phyloP scores from a whole-genome alignment of 2,888 invertebrate genomes.

The Cryptops parisi region DNA sequence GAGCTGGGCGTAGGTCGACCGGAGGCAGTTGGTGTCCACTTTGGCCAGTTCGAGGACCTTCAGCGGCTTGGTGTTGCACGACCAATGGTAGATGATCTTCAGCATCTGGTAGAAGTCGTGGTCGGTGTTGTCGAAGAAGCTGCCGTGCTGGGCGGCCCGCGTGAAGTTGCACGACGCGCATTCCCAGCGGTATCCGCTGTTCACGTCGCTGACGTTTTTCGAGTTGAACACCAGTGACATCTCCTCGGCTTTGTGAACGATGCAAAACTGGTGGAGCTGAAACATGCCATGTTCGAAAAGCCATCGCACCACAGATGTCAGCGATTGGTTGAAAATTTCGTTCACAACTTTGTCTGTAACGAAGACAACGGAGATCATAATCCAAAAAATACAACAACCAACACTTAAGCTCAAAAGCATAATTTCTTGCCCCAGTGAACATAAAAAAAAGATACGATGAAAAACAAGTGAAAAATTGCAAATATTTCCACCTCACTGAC shows the following conservation, averaged over 20 bases:
- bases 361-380: too few relatives aligned
- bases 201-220: neutral
- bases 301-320: conserved; percentile 16
- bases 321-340: neutral
- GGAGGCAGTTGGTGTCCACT: conserved; percentile 12
- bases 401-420: neutral
- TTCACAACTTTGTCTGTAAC: conserved; percentile 9
- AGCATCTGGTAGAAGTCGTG: conserved; percentile 45
- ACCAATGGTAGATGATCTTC: conserved; percentile 79
- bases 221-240: conserved; percentile 16
- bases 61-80: conserved; percentile 38
- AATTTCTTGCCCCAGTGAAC: too few relatives aligned
- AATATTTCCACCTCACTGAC: too few relatives aligned
- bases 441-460: too few relatives aligned
- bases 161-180: conserved; percentile 16
- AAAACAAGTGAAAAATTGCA: too few relatives aligned
- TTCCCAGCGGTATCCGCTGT: conserved; percentile 19
- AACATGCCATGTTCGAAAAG: conserved; percentile 19
- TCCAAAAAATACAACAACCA: neutral
- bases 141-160: conserved; percentile 13
- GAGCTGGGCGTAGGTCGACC: conserved; percentile 14
- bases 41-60: conserved; percentile 10
- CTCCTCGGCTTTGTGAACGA: conserved; percentile 11
- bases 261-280: conserved; percentile 13
- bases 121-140: conserved; percentile 16